Conservation (phyloP, 1,140 invertebrate genomes). For the Pinna nobilis region DNA sequence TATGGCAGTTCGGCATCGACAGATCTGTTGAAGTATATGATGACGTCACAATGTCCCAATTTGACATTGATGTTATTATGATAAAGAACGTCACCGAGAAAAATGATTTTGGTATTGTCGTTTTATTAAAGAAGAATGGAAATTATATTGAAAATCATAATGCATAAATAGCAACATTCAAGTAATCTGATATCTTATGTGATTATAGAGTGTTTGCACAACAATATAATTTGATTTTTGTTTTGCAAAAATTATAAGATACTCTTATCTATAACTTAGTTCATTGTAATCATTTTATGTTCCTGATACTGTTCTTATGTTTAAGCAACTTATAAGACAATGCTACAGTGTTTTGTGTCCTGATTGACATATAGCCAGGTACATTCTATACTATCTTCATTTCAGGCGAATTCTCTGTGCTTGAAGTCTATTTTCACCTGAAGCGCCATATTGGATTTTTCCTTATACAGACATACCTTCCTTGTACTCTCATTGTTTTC, state of each 20-base stretch:
- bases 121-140: neutral
- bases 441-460: slow-evolving; percentile 94
- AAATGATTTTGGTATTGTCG: slow-evolving; percentile 17
- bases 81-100: slow-evolving; percentile 50
- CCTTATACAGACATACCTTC: slow-evolving; percentile 93
- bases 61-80: slow-evolving; percentile 63
- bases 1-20: slow-evolving; percentile 81
- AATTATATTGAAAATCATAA: neutral
- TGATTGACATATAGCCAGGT: too few relatives aligned
- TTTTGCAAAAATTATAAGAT: neutral
- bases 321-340: too few relatives aligned
- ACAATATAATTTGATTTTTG: neutral
- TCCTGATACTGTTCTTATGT: neutral
- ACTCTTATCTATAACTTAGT: neutral
- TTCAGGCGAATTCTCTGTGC: slow-evolving; percentile 78
- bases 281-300: neutral
- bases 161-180: neutral
- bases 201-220: neutral
- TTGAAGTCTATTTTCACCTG: slow-evolving; percentile 90
- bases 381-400: too few relatives aligned
- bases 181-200: neutral
- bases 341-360: too few relatives aligned
- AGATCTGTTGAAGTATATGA: slow-evolving; percentile 63
- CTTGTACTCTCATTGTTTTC: slow-evolving; percentile 94
- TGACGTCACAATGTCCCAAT: slow-evolving; percentile 70